Evolutionary conservation across 2,113 vertebrate genomes (phyloP).

Genomic region (Pampusana beccarii): DNA sequence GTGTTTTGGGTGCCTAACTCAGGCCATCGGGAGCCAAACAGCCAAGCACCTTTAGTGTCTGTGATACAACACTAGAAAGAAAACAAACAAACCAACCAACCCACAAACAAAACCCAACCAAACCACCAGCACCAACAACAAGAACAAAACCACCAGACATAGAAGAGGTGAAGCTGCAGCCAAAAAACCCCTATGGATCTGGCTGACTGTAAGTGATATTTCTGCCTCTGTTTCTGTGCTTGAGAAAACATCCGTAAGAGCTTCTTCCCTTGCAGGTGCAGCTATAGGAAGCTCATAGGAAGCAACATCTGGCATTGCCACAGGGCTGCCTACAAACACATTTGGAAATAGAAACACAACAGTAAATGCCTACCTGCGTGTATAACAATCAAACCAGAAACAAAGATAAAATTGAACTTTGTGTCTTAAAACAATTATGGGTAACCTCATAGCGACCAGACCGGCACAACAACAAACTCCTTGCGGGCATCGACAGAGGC

Average conservation of each 20-base stretch:
- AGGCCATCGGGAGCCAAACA: neutral
- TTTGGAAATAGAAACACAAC: neutral
- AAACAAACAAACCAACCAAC: no score
- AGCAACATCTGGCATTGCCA: neutral
- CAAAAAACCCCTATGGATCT: neutral
- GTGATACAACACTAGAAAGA: neutral
- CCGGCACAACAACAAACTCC: neutral
- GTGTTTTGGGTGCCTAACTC: neutral
- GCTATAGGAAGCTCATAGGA: neutral
- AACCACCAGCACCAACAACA: no score
- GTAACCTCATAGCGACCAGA: neutral
- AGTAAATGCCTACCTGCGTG: neutral
- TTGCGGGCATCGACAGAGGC: accelerated
- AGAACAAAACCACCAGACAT: neutral
- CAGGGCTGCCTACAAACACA: neutral
- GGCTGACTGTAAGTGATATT: neutral
- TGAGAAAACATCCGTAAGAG: neutral
- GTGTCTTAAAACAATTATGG: neutral
- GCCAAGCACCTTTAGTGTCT: neutral
- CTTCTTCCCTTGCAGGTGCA: neutral
- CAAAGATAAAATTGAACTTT: neutral
- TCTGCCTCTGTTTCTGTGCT: neutral
- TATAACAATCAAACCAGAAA: neutral
- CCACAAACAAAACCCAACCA: no score
- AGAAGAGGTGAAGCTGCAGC: neutral